phyloP scores from a whole-genome alignment of 2,797 vertebrate genomes.

The Periparus ater region DNA sequence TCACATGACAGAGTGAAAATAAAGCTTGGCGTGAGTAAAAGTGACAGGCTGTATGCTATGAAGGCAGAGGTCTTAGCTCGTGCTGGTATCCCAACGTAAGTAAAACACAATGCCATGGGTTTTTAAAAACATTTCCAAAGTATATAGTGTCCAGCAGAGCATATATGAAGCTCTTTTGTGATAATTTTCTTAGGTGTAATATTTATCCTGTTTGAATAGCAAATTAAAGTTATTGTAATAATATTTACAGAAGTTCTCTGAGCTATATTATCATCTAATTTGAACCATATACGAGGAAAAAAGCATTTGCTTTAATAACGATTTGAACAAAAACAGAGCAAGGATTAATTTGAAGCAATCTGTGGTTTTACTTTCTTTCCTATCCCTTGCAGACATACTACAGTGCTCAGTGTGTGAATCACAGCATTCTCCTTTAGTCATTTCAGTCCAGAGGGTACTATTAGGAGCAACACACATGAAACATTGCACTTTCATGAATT shows the following conservation, averaged over 20 bases:
- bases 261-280: conserved; percentile 21
- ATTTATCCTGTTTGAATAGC: not conserved
- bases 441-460: conserved; percentile 54
- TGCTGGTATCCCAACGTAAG: conserved; percentile 96
- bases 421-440: conserved; percentile 73
- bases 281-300: not conserved
- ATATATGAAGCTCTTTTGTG: not conserved
- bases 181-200: not conserved
- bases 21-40: conserved; percentile 98
- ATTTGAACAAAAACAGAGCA: conserved; percentile 8
- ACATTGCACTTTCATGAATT: conserved; percentile 39
- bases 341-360: conserved; percentile 64
- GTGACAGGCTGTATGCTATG: conserved; percentile 97
- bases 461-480: conserved; percentile 58
- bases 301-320: conserved; percentile 43
- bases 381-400: conserved; percentile 50
- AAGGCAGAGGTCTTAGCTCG: conserved; percentile 97
- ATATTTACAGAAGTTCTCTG: conserved; percentile 35
- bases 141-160: not conserved
- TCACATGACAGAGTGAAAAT: conserved; percentile 98
- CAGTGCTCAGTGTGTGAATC: conserved; percentile 81
- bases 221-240: not conserved
- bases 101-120: conserved; percentile 49
- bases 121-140: conserved; percentile 6
- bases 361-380: conserved; percentile 63